These are phyloP conservation scores for Montipora cactus DNA, from an alignment of 64 coral and sea anemone genomes.

Conservation along the genomic window DNA sequence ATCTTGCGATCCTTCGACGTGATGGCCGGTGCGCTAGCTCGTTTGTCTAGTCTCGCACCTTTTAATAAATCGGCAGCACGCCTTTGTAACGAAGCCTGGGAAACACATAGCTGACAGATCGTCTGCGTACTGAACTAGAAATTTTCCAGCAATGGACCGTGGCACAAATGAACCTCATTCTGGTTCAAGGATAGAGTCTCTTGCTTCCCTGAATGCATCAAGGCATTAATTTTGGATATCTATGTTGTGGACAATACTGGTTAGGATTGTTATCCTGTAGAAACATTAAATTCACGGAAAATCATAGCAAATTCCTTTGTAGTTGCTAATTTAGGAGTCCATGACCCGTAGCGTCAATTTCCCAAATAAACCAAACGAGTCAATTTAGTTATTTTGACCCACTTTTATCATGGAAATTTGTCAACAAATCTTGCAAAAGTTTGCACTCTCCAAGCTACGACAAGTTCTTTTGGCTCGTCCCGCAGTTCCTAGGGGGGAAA, in stretches of 20 bases:
- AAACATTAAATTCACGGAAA: not conserved
- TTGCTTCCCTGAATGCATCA: not conserved
- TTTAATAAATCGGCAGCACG: not conserved
- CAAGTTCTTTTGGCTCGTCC: no score
- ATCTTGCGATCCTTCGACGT: not conserved
- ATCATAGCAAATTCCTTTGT: not conserved
- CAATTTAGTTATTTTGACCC: no score
- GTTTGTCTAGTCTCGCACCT: not conserved
- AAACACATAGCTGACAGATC: not conserved
- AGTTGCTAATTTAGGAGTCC: no score
- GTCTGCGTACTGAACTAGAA: not conserved
- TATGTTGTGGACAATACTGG: not conserved
- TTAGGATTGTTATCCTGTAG: not conserved
- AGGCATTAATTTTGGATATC: not conserved
- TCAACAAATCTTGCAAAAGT: no score
- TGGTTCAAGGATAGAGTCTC: not conserved
- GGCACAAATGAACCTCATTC: not conserved
- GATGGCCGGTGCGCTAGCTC: not conserved
- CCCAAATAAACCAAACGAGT: no score
- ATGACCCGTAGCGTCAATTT: no score
- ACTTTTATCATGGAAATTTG: no score
- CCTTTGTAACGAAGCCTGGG: no score
- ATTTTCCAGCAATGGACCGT: not conserved
- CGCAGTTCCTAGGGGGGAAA: no score
- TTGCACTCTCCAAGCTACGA: no score